Evolutionary conservation across 2,113 vertebrate genomes (phyloP), one percentile per base, ranked within the genome.

Genomic region (Emydura subglobosa): DNA sequence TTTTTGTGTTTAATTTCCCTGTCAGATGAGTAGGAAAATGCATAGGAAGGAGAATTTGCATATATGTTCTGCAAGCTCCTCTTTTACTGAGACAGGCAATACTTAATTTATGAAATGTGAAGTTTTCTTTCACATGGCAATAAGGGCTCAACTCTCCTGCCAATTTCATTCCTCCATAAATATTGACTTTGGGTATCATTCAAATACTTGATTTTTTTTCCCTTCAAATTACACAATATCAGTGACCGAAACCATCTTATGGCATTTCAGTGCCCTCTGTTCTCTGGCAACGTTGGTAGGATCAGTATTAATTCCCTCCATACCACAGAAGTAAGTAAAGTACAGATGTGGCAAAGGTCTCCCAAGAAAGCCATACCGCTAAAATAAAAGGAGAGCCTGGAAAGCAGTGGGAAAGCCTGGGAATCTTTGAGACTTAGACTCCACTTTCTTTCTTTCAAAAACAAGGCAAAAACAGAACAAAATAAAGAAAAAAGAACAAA

Each of bases 281-380:
- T 57, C 27, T 87, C 87, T 93, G 47, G 72, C 24, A 72, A 10
- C 17, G 25, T 13, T 93, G 68, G 42, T 95, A 79, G 11, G 65
- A 72, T 42, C 74, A 78, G 74, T 42, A 47, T 78, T 74, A 24
- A 74, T 81, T 57, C n/a, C 22, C 49, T 85, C 65, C 0, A 0
- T 17, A 22, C 13, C 14, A 85, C 49, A 27, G 82, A 4, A 47
- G 0, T n/a, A 42, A 68, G 10, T 79, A n/a, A 80, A 68, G 19
- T 53, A 6, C 11, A 10, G 54, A 68, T 50, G 44, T 2, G 1
- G 68, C 80, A 17, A 68, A 14, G 5, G 51, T 87, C 49, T 59
- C 0, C 25, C 6, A 0, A 83, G 59, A 57, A 55, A 44, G 51
- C 34, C 17, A 51, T 3, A 2, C 25, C 27, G 2, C 25, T 27